Conservation (phyloP, 2,888 invertebrate genomes). For the Cheilosia soror region DNA sequence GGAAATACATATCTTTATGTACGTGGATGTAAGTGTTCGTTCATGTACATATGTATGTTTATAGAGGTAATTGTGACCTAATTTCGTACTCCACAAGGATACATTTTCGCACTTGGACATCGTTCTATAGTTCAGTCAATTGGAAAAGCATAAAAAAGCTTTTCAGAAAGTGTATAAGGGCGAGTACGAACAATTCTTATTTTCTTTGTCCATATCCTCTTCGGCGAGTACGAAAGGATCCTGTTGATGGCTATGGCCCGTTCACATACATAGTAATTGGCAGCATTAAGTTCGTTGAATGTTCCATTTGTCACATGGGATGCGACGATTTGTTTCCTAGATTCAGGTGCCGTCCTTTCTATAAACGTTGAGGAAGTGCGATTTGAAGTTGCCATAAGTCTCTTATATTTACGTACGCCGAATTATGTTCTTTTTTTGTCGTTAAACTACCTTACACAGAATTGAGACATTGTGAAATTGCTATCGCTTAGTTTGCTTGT, state of each 20-base stretch:
- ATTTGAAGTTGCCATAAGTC: neutral
- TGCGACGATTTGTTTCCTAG: conserved; percentile 15
- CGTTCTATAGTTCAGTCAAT: conserved; percentile 38
- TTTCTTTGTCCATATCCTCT: conserved; percentile 30
- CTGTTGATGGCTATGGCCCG: neutral
- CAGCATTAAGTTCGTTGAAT: conserved; percentile 36
- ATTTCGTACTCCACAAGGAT: conserved; percentile 44
- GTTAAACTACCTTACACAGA: neutral
- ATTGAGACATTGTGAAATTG: neutral
- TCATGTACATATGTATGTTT: neutral
- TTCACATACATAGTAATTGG: conserved; percentile 45
- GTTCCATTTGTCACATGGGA: conserved; percentile 33
- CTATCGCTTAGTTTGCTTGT: neutral
- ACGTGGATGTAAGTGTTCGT: neutral
- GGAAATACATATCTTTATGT: neutral
- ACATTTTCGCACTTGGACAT: conserved; percentile 50
- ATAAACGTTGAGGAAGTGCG: neutral
- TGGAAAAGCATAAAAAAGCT: conserved; percentile 56
- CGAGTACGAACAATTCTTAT: conserved; percentile 37
- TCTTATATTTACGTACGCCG: neutral
- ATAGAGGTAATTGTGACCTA: conserved; percentile 55
- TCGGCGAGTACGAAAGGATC: conserved; percentile 9
- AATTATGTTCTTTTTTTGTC: neutral
- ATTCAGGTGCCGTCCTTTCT: conserved; percentile 8
- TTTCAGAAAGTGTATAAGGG: conserved; percentile 36